Conservation (phyloP, 2,888 invertebrate genomes). For the Julus scanicus region DNA sequence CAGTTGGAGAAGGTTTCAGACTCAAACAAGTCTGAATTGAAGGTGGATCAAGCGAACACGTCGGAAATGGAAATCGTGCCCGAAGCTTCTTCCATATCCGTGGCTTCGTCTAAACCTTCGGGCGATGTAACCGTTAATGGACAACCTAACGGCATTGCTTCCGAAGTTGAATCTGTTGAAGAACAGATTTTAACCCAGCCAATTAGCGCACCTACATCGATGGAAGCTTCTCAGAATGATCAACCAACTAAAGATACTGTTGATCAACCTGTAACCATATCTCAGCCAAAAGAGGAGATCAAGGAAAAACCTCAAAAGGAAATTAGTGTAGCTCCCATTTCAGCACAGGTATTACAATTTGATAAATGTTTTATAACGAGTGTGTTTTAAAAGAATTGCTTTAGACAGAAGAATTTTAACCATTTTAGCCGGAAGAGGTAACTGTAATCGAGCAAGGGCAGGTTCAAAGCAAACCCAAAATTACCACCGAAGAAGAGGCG, state of each 20-base stretch:
- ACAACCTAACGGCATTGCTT: neutral
- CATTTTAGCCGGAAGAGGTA: slow-evolving; percentile 14
- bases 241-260: neutral
- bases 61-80: too few species aligned
- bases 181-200: neutral
- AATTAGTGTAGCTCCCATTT: neutral
- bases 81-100: neutral
- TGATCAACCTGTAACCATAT: neutral
- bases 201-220: neutral
- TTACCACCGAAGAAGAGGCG: slow-evolving; percentile 91
- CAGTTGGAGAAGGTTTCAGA: neutral
- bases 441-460: neutral
- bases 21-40: neutral
- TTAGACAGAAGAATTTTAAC: neutral
- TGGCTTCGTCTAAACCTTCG: neutral
- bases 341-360: slow-evolving; percentile 16
- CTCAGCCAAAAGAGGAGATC: neutral
- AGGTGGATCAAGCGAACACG: neutral
- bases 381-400: too few species aligned
- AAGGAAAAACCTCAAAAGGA: neutral
- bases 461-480: slow-evolving; percentile 71
- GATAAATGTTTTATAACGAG: too few species aligned
- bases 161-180: neutral
- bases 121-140: neutral
- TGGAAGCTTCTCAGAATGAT: neutral